These are phyloP conservation scores for Dromiciops gliroides DNA, from an alignment of 2,113 vertebrate species.

Conservation along the genomic window DNA sequence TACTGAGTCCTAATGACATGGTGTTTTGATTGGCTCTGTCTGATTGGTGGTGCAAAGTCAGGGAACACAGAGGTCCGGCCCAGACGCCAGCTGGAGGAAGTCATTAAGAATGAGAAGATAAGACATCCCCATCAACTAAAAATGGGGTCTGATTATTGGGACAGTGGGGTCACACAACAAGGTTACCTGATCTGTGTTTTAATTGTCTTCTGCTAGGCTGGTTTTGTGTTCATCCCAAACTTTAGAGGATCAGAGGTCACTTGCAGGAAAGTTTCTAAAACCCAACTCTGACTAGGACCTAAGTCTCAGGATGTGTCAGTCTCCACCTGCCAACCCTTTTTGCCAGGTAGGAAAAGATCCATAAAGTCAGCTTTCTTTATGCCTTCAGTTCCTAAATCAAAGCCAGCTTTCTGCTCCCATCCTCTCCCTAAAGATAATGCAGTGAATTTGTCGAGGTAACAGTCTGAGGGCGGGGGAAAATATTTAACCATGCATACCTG, in stretches of 20 bases:
- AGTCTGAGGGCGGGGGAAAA: background rate
- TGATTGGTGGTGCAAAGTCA: background rate
- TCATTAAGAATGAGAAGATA: background rate
- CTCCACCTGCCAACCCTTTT: background rate
- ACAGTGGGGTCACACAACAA: background rate
- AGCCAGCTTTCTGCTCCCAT: background rate
- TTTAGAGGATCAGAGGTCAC: background rate
- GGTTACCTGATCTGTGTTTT: background rate
- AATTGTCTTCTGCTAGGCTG: fast-evolving
- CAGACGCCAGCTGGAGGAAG: background rate
- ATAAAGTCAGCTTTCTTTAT: background rate
- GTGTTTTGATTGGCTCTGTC: background rate
- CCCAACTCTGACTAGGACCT: background rate
- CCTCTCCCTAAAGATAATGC: background rate
- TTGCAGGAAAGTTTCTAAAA: background rate
- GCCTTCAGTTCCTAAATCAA: background rate
- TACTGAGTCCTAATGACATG: background rate
- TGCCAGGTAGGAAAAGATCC: background rate
- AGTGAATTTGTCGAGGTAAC: background rate
- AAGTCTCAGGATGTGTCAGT: background rate
- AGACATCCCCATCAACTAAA: background rate
- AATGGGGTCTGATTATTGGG: background rate
- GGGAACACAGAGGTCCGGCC: background rate
- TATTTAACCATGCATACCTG: background rate
- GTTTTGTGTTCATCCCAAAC: background rate